These are phyloP conservation scores for Nymphalis io DNA, from an alignment of 1,140 invertebrate genomes.

Conservation along the genomic window DNA sequence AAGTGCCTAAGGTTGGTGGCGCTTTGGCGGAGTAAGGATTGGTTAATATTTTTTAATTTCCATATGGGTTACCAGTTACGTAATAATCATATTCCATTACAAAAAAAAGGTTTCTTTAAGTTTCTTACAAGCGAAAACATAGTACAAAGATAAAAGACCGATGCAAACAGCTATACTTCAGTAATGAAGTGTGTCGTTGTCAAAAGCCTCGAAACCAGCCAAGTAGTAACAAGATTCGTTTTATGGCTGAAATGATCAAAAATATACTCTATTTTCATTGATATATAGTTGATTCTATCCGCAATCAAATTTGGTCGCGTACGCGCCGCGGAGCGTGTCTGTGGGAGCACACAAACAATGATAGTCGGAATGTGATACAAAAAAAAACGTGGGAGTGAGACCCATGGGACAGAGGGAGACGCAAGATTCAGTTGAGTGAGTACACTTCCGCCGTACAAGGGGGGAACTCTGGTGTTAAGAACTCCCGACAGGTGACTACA, in stretches of 20 bases:
- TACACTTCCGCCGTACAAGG: constrained; percentile 49
- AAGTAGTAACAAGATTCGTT: constrained; percentile 13
- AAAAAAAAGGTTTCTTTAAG: no score
- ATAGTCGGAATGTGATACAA: constrained; percentile 58
- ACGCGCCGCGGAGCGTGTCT: constrained; percentile 46
- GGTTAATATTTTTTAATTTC: no score
- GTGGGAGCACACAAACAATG: constrained; percentile 59
- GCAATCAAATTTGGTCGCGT: constrained; percentile 19
- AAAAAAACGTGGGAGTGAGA: constrained; percentile 38
- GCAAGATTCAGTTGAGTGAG: constrained; percentile 28
- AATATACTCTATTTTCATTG: constrained; percentile 26
- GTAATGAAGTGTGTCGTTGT: constrained; percentile 18
- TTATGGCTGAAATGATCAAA: neutral
- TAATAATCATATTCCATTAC: no score
- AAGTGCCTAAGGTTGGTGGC: no score
- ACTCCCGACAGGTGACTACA: constrained; percentile 20
- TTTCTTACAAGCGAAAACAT: no score
- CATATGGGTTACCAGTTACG: no score
- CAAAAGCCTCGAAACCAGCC: constrained; percentile 34
- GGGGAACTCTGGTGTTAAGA: constrained; percentile 30
- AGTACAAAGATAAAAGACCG: no score
- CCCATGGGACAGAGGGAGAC: constrained; percentile 29
- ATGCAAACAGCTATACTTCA: neutral
- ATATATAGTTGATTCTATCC: constrained; percentile 25
- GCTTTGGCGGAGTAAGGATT: no score